Percentiles rank a stretch among this genome's conserved stretches.
Evolutionary conservation across 2,888 invertebrate genomes (phyloP).

Genomic region (Dasysyrphus tricinctus): DNA sequence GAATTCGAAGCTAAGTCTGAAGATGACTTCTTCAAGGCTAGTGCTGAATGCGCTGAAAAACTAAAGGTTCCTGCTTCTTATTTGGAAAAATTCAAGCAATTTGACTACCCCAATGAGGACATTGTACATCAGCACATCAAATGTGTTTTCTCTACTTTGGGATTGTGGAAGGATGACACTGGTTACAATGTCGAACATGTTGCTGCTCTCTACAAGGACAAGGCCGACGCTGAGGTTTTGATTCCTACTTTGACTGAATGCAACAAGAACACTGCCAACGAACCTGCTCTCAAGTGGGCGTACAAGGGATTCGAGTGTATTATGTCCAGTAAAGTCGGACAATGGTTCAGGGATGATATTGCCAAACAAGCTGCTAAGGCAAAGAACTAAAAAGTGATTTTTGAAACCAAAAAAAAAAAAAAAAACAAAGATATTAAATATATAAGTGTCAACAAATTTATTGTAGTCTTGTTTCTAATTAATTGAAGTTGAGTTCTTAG

Average conservation of each 20-base stretch:
- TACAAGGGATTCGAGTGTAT: constrained; percentile 76
- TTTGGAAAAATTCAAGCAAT: constrained; percentile 49
- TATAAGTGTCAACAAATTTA: too few relatives aligned
- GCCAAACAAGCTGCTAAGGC: constrained; percentile 33
- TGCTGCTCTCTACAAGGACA: constrained; percentile 73
- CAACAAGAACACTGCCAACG: constrained; percentile 74
- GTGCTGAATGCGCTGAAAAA: constrained; percentile 52
- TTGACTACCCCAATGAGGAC: constrained; percentile 76
- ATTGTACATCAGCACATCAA: neutral
- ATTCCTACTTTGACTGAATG: constrained; percentile 75
- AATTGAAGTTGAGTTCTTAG: too few relatives aligned
- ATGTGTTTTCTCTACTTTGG: constrained; percentile 65
- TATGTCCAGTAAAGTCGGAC: constrained; percentile 75
- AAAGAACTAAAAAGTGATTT: neutral
- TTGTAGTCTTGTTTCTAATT: too few relatives aligned
- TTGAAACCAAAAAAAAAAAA: neutral
- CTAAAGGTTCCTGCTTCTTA: constrained; percentile 36
- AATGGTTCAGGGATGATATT: constrained; percentile 77
- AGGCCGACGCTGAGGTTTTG: constrained; percentile 74
- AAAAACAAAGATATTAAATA: neutral
- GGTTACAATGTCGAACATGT: constrained; percentile 76
- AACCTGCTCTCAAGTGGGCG: constrained; percentile 72
- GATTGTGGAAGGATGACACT: constrained; percentile 73
- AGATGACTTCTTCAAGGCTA: constrained; percentile 65
- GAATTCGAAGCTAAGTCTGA: constrained; percentile 52